phyloP scores from a whole-genome alignment of 2,888 invertebrate species.

The Drosophila longiperda region DNA sequence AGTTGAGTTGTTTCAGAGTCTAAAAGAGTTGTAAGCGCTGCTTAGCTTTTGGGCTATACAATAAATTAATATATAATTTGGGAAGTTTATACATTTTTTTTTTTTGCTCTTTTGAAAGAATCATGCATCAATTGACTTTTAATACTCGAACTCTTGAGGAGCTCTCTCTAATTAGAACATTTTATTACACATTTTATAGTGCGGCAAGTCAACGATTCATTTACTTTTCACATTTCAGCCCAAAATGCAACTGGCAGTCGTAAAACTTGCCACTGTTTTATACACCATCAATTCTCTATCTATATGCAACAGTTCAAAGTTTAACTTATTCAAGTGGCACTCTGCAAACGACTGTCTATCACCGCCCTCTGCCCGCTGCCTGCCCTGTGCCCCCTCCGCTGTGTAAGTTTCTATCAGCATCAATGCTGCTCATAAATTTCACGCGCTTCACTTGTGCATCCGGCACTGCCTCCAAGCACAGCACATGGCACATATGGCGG shows the following conservation, averaged over 20 bases:
- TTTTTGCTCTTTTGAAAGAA: neutral
- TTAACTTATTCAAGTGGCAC: slow-evolving; percentile 69
- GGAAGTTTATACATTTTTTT: neutral
- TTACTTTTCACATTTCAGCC: slow-evolving; percentile 3
- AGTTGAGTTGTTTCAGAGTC: slow-evolving; percentile 13
- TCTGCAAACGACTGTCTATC: slow-evolving; percentile 64
- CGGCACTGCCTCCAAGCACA: slow-evolving; percentile 41
- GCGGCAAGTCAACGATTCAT: slow-evolving; percentile 19
- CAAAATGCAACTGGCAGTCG: slow-evolving; percentile 45
- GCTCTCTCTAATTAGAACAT: slow-evolving; percentile 57
- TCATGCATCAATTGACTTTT: slow-evolving; percentile 41
- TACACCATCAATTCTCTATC: slow-evolving; percentile 23
- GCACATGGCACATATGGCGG: slow-evolving; percentile 64
- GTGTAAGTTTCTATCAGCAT: neutral
- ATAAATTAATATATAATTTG: slow-evolving; percentile 1
- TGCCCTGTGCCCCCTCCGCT: neutral
- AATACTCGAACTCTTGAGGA: slow-evolving; percentile 28
- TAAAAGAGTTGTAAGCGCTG: slow-evolving; percentile 16
- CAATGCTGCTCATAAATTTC: slow-evolving; percentile 67
- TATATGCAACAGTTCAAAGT: slow-evolving; percentile 71
- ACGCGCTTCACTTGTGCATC: slow-evolving; percentile 73
- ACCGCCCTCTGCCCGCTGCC: slow-evolving; percentile 25
- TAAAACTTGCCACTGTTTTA: slow-evolving; percentile 34
- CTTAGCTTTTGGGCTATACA: neutral
- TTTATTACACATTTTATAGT: slow-evolving; percentile 59